Base-by-base conservation (phyloP, 1,140 invertebrate genomes). In the Artemia franciscana region DNA sequence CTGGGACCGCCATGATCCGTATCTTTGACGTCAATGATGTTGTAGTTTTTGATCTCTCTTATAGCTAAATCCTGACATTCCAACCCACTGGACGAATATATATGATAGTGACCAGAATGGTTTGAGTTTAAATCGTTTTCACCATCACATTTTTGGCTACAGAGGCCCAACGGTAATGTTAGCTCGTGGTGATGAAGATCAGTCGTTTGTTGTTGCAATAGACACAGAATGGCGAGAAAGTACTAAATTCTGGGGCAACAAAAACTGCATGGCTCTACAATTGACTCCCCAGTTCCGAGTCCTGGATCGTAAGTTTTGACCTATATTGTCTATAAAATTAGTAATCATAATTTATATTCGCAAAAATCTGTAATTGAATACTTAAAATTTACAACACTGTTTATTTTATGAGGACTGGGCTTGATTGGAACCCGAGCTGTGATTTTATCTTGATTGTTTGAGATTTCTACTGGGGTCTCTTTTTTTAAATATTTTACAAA, bases 41-140 rank as follows among this genome's bases (percentile, higher is more conserved):
- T n/a, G n/a, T n/a, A n/a, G n/a, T n/a, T n/a, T n/a, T n/a, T n/a
- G n/a, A n/a, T 3, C 30, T 51, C 59, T 63, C 23, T 66, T 69
- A 24, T 65, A 73, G 73, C 59, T 74, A 56, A 69, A 69, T n/a
- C 73, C 71, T 28, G 72, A 75, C 18, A 78, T 73, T 68, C 78
- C 78, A 9, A 84, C 83, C 28, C 86, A 89, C 74, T 94, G 89
- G 89, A 80, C 81, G 5, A 74, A 84, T 28, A 74, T 93, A 15
- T 94, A 92, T 73, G 82, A 83, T 67, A 88, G 86, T 59, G 78
- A 82, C 66, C 80, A 88, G 61, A 84, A 91, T 70, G 90, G 89
- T 3, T 73, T 88, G 5, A 88, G 87, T 24, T 79, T 83, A 27
- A 94, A 92, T 76, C 79, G 89, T 15, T 89, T 94, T 73, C 74